Conservation (phyloP, 2,113 vertebrate species). For the Passer montanus region DNA sequence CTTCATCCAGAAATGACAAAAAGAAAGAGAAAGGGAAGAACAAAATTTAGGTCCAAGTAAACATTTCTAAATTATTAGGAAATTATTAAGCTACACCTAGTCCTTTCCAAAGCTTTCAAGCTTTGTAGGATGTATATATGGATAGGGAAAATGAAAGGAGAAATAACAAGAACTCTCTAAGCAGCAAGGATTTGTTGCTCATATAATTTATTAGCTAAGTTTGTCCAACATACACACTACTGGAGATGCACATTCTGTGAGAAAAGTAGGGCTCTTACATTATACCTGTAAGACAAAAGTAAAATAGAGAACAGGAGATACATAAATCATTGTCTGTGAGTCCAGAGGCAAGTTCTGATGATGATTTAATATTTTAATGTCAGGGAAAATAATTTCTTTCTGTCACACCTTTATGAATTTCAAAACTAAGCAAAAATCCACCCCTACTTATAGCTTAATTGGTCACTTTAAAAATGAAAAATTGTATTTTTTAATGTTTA, state of each 20-base stretch:
- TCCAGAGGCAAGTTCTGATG: neutral
- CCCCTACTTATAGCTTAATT: neutral
- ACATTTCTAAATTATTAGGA: neutral
- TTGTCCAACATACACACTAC: neutral
- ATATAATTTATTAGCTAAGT: neutral
- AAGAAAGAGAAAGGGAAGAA: neutral
- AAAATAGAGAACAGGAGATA: neutral
- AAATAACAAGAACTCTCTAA: neutral
- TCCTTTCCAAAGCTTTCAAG: neutral
- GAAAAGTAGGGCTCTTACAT: neutral
- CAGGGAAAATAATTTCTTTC: neutral
- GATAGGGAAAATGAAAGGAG: neutral
- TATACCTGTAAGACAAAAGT: neutral
- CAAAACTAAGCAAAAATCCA: neutral
- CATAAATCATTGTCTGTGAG: neutral
- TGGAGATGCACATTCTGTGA: neutral
- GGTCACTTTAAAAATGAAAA: neutral
- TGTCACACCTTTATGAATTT: neutral
- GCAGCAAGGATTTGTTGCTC: neutral
- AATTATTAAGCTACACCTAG: neutral
- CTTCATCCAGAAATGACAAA: neutral
- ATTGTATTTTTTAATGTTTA: neutral
- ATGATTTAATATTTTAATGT: neutral
- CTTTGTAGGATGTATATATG: neutral
- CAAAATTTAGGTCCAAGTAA: neutral